Conservation (phyloP, 2,797 vertebrate genomes). For the Amazona ochrocephala region DNA sequence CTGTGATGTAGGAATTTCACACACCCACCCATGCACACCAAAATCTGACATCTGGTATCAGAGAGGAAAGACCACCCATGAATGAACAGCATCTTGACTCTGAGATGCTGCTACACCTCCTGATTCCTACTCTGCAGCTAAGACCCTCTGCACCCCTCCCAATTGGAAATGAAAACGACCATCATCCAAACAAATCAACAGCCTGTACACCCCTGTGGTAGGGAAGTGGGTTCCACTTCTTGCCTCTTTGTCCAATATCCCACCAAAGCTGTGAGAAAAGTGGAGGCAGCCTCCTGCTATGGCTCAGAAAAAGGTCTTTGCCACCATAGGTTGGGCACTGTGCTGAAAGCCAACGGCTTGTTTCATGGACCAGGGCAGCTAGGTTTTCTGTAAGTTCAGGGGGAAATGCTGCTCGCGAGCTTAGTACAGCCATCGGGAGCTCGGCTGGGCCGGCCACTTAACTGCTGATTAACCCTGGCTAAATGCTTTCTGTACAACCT, state of each 20-base stretch:
- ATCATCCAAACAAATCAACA: not conserved
- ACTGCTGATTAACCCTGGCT: slow-evolving; percentile 65
- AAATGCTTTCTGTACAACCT: slow-evolving; percentile 44
- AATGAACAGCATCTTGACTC: not conserved
- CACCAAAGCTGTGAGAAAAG: not conserved
- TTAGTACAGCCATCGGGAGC: not conserved
- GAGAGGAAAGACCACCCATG: not conserved
- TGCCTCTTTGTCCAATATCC: not conserved
- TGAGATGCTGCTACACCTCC: not conserved
- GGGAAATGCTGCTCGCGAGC: rapidly evolving
- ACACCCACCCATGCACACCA: not conserved
- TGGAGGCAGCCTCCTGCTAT: not conserved
- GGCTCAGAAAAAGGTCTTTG: not conserved
- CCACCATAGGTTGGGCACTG: too few relatives aligned
- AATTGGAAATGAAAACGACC: not conserved
- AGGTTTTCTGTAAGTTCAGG: not conserved
- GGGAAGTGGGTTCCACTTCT: not conserved
- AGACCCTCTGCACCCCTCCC: not conserved
- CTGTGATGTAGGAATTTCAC: not conserved
- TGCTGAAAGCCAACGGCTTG: not conserved
- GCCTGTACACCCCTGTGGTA: not conserved
- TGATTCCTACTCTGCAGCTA: not conserved
- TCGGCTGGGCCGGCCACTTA: slow-evolving; percentile 43
- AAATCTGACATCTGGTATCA: not conserved
- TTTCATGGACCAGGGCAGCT: not conserved